phyloP scores from a whole-genome alignment of 2,888 invertebrate genomes.

The Lithophane leautieri region DNA sequence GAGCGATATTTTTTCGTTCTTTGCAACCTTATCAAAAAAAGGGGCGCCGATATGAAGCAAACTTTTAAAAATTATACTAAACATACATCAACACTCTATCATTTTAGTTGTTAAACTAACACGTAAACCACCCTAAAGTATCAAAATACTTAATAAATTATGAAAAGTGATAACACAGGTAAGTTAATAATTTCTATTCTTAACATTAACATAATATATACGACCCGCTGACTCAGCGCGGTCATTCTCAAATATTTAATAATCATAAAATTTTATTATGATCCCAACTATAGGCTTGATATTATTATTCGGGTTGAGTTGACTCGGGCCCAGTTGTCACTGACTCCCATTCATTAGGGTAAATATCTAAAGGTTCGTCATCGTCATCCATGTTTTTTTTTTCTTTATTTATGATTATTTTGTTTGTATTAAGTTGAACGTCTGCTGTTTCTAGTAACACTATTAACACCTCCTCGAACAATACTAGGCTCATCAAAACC shows the following conservation, averaged over 20 bases:
- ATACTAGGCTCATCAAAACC: neutral
- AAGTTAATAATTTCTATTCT: conserved; percentile 21
- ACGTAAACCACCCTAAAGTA: neutral
- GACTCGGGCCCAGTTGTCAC: no score
- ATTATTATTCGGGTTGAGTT: no score
- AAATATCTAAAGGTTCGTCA: neutral
- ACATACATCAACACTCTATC: conserved; percentile 8
- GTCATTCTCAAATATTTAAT: conserved; percentile 19
- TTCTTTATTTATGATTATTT: no score
- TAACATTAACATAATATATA: conserved; percentile 26
- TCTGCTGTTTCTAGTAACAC: neutral
- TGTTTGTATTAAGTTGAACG: neutral
- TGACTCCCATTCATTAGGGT: neutral
- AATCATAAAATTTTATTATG: conserved; percentile 23
- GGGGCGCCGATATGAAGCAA: neutral
- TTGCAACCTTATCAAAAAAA: neutral
- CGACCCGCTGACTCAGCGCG: neutral
- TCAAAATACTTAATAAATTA: conserved; percentile 13
- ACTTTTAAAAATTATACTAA: conserved; percentile 6
- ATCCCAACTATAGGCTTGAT: no score
- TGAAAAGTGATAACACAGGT: conserved; percentile 14
- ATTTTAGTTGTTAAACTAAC: neutral
- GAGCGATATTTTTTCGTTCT: neutral
- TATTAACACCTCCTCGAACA: neutral
- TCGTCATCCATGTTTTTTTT: neutral